Conservation (phyloP, 2,797 vertebrate species). For the Arrhamphus sclerolepis region DNA sequence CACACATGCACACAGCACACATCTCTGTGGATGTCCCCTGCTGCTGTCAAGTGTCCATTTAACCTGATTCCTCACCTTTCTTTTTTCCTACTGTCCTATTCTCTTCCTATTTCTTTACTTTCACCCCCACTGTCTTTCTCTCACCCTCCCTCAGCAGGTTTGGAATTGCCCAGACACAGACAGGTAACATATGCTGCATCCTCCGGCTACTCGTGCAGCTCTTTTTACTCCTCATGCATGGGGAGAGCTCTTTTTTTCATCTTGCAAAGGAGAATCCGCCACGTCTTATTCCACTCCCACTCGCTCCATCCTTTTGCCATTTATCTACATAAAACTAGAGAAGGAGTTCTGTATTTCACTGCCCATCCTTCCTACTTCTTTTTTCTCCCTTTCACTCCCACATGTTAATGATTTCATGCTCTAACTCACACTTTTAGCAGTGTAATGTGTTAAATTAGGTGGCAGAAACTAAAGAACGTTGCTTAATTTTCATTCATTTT, state of each 20-base stretch:
- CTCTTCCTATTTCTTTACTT: background rate
- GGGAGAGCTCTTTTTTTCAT: constrained; percentile 6
- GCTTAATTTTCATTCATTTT: constrained; percentile 19
- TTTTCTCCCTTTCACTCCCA: constrained; percentile 33
- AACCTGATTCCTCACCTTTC: constrained; percentile 37
- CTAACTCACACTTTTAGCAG: constrained; percentile 44
- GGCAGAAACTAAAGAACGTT: constrained; percentile 38
- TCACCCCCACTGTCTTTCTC: constrained; percentile 15
- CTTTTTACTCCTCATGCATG: constrained; percentile 12
- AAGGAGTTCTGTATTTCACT: constrained; percentile 25
- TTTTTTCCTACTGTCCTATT: constrained; percentile 11
- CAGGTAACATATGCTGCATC: constrained; percentile 47
- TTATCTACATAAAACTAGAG: constrained; percentile 21
- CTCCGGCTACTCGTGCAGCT: constrained; percentile 18
- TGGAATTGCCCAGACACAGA: constrained; percentile 29
- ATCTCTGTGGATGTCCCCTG: constrained; percentile 24
- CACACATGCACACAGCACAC: constrained; percentile 24
- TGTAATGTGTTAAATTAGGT: constrained; percentile 38
- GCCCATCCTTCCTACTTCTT: constrained; percentile 22
- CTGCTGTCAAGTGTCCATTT: constrained; percentile 24
- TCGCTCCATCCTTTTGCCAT: constrained; percentile 26
- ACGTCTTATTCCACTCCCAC: constrained; percentile 9
- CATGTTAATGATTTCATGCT: constrained; percentile 22
- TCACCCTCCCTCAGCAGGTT: constrained; percentile 17
- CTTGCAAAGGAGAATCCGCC: constrained; percentile 8